Evolutionary conservation across 2,888 invertebrate species (phyloP).

Genomic region (Sarcophaga variegata): DNA sequence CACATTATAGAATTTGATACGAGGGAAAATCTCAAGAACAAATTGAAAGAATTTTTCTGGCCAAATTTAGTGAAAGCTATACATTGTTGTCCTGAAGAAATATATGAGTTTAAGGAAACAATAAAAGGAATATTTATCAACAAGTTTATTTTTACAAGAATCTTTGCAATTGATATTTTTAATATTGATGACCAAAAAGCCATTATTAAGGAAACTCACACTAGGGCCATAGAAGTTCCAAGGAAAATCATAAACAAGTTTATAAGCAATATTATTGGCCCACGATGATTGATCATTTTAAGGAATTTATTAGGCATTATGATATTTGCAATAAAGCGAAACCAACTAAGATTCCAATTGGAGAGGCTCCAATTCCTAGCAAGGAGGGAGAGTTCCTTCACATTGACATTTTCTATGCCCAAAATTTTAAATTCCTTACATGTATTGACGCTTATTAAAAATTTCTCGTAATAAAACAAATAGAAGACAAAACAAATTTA

Average conservation of each 20-base stretch:
- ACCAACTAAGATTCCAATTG: background rate
- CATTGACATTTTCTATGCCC: too few species aligned
- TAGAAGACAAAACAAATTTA: too few species aligned
- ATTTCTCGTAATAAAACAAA: too few species aligned
- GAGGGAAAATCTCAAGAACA: too few species aligned
- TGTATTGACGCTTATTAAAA: too few species aligned
- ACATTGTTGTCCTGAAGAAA: too few species aligned
- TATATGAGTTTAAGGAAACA: conserved; percentile 36
- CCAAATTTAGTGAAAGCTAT: conserved; percentile 28
- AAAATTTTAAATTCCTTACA: too few species aligned
- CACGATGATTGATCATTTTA: conserved; percentile 29
- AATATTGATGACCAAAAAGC: too few species aligned
- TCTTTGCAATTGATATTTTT: too few species aligned
- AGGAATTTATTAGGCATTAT: conserved; percentile 23
- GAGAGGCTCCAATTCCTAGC: too few species aligned
- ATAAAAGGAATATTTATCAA: background rate
- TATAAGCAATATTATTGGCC: conserved; percentile 38
- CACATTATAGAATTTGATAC: background rate
- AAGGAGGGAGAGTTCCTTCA: too few species aligned
- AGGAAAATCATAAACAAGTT: conserved; percentile 46
- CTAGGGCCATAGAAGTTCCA: conserved; percentile 49
- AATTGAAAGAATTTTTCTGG: conserved; percentile 44
- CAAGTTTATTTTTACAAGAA: too few species aligned
- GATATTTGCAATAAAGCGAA: conserved; percentile 29
- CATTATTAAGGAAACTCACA: background rate